Evolutionary conservation across 2,888 invertebrate genomes (phyloP).

Genomic region (Herminia tarsipennalis): DNA sequence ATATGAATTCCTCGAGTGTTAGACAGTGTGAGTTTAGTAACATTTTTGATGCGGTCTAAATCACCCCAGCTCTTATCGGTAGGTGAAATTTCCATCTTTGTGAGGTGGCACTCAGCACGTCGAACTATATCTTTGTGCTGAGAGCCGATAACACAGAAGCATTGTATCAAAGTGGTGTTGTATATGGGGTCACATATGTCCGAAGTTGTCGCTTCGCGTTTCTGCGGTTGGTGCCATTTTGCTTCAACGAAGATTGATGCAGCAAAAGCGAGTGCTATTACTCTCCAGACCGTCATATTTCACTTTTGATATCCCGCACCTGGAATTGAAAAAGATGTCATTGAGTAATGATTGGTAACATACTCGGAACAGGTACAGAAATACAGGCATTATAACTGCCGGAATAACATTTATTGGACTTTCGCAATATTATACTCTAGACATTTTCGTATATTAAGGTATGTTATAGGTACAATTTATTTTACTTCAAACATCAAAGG

Average conservation of each 20-base stretch:
- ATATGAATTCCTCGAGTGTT: conserved; percentile 87
- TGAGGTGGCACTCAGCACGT: conserved; percentile 90
- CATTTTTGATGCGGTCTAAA: conserved; percentile 87
- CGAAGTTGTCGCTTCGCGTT: conserved; percentile 53
- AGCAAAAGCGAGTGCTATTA: conserved; percentile 54
- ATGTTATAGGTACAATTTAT: too few relatives aligned
- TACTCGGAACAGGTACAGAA: neutral
- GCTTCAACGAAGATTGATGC: conserved; percentile 60
- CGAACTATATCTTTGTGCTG: conserved; percentile 68
- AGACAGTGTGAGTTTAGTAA: conserved; percentile 88
- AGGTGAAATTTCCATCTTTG: conserved; percentile 82
- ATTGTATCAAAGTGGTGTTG: conserved; percentile 68
- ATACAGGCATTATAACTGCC: too few relatives aligned
- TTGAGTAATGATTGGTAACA: conserved; percentile 10
- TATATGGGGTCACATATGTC: conserved; percentile 65
- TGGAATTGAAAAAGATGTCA: conserved; percentile 52
- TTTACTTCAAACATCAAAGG: too few relatives aligned
- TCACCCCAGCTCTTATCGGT: conserved; percentile 88
- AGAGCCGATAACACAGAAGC: conserved; percentile 62
- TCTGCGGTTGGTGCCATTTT: conserved; percentile 55
- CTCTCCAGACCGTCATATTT: conserved; percentile 63
- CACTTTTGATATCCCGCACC: conserved; percentile 37
- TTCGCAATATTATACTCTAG: too few relatives aligned
- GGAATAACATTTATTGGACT: too few relatives aligned
- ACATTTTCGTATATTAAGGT: too few relatives aligned